Evolutionary conservation across 2,113 vertebrate genomes (phyloP).

Genomic region (Mormoops blainvillei): DNA sequence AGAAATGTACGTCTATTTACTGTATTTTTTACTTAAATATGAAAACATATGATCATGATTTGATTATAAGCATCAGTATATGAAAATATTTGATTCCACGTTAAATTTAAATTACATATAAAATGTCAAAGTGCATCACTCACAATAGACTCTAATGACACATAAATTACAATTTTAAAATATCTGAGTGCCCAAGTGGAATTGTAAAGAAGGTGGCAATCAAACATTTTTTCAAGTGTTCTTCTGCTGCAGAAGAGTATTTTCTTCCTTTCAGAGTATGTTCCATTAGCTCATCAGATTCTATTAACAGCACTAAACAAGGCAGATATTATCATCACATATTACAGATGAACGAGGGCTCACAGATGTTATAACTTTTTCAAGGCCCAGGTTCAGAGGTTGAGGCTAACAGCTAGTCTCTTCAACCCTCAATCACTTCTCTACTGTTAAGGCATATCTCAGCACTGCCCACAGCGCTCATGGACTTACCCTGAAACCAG

Average conservation of each 20-base stretch:
- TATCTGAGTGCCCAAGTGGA: neutral
- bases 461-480: neutral
- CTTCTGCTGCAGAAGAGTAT: neutral
- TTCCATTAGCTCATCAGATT: neutral
- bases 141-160: neutral
- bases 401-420: neutral
- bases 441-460: neutral
- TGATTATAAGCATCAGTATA: neutral
- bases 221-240: neutral
- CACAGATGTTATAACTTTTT: neutral
- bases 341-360: neutral
- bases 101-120: neutral
- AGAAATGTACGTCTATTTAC: neutral
- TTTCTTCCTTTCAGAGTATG: neutral
- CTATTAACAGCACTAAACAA: neutral
- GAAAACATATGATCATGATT: neutral
- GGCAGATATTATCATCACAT: neutral
- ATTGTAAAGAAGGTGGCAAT: neutral
- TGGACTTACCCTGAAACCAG: neutral
- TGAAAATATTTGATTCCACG: constrained; percentile 4
- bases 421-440: neutral
- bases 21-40: neutral
- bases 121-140: neutral
- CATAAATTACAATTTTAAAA: neutral
- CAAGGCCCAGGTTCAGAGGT: neutral